Conservation (phyloP, 2,888 invertebrate species). For the Lypha dubia region DNA sequence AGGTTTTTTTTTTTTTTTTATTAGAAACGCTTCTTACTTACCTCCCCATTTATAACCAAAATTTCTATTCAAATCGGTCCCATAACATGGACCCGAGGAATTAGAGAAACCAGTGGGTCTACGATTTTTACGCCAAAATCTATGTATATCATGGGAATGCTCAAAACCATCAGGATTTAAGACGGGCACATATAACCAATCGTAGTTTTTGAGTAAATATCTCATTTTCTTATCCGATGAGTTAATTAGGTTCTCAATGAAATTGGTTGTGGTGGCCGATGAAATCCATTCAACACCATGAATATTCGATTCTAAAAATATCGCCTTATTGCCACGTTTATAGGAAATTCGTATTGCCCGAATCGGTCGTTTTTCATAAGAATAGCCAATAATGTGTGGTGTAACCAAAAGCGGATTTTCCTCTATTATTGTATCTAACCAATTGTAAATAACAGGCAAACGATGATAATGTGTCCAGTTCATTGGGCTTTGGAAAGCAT, state of each 20-base stretch:
- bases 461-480: conserved; percentile 77
- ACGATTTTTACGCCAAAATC: conserved; percentile 79
- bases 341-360: conserved; percentile 75
- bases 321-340: conserved; percentile 76
- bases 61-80: conserved; percentile 78
- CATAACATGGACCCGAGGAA: conserved; percentile 73
- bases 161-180: conserved; percentile 79
- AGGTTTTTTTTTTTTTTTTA: not conserved
- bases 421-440: conserved; percentile 72
- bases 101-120: conserved; percentile 77
- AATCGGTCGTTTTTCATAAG: conserved; percentile 76
- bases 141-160: conserved; percentile 75
- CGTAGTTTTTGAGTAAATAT: conserved; percentile 72
- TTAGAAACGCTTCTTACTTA: not conserved
- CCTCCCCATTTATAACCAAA: conserved; percentile 77
- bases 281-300: conserved; percentile 80
- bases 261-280: conserved; percentile 77
- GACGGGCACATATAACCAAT: conserved; percentile 78
- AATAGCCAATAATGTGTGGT: conserved; percentile 74
- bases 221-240: conserved; percentile 71
- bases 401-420: conserved; percentile 17
- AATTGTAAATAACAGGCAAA: conserved; percentile 76
- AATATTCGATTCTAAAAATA: conserved; percentile 78
- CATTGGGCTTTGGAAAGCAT: no score
- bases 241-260: conserved; percentile 76